Evolutionary conservation across 2,888 invertebrate species (phyloP).

Genomic region (Drosophila rellima): DNA sequence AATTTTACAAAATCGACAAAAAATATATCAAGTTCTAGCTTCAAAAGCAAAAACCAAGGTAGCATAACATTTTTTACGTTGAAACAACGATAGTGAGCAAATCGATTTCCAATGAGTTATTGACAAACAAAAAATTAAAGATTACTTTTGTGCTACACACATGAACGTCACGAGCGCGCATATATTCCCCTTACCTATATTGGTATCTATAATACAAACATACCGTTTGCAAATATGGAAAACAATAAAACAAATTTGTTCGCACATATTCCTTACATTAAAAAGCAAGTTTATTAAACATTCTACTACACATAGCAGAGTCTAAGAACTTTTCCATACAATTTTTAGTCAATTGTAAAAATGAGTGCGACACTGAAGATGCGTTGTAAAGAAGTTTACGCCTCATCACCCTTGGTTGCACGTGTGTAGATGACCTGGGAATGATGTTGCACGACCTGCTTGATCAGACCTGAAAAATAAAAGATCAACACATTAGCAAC

Average conservation of each 20-base stretch:
- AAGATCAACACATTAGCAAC: neutral
- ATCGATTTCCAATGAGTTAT: too few species aligned
- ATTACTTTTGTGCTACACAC: too few species aligned
- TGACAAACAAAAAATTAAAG: too few species aligned
- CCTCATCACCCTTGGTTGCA: constrained; percentile 97
- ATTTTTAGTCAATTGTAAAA: constrained; percentile 65
- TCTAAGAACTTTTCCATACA: constrained; percentile 64
- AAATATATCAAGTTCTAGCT: too few species aligned
- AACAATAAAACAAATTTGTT: constrained; percentile 5
- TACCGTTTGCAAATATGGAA: neutral
- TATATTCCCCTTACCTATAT: too few species aligned
- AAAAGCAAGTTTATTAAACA: constrained; percentile 81
- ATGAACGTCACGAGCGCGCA: too few species aligned
- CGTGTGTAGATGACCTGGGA: constrained; percentile 99
- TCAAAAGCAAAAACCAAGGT: too few species aligned
- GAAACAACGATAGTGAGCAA: too few species aligned
- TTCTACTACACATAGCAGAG: constrained; percentile 64
- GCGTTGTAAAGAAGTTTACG: constrained; percentile 86
- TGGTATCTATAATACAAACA: neutral
- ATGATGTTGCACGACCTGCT: constrained; percentile 97
- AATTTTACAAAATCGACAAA: too few species aligned
- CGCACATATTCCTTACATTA: constrained; percentile 68
- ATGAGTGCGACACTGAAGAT: constrained; percentile 53
- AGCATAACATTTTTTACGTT: too few species aligned
- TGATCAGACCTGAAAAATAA: constrained; percentile 92